Percentiles rank a stretch among this genome's conserved stretches.
These are phyloP conservation scores for Sardina pilchardus DNA, from an alignment of 2,113 vertebrate species.

Conservation along the genomic window DNA sequence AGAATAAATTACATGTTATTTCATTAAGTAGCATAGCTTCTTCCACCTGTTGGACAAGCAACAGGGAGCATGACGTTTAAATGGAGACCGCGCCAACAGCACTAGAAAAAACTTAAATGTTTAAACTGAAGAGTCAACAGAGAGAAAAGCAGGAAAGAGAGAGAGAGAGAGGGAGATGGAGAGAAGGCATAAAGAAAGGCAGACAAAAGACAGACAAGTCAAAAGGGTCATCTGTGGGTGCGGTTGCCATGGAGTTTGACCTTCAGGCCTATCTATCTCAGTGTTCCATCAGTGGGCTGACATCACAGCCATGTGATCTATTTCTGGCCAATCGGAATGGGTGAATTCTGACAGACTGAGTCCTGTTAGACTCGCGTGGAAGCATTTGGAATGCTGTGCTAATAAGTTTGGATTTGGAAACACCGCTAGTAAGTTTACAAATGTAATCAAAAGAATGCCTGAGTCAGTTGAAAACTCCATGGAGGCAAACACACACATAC, in stretches of 20 bases:
- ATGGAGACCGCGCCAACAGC: slow-evolving; percentile 68
- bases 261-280: background rate
- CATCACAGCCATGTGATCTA: background rate
- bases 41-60: slow-evolving; percentile 81
- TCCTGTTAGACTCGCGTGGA: too few species aligned
- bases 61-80: slow-evolving; percentile 78
- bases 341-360: background rate
- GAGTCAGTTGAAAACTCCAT: slow-evolving; percentile 49
- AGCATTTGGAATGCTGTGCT: too few species aligned
- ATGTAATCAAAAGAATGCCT: background rate
- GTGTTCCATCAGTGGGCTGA: background rate
- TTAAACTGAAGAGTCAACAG: slow-evolving; percentile 65
- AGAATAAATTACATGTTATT: slow-evolving; percentile 81
- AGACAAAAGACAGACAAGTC: slow-evolving; percentile 56
- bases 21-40: slow-evolving; percentile 82
- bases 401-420: too few species aligned
- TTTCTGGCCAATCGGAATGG: background rate
- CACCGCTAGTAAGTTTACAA: background rate
- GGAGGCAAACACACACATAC: background rate
- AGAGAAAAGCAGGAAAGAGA: background rate
- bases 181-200: slow-evolving; percentile 49
- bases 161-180: background rate
- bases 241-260: slow-evolving; percentile 62
- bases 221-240: slow-evolving; percentile 42
- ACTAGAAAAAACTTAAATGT: slow-evolving; percentile 74